Base-by-base conservation (phyloP, 2,888 invertebrate species). In the Perizoma flavofasciatum region DNA sequence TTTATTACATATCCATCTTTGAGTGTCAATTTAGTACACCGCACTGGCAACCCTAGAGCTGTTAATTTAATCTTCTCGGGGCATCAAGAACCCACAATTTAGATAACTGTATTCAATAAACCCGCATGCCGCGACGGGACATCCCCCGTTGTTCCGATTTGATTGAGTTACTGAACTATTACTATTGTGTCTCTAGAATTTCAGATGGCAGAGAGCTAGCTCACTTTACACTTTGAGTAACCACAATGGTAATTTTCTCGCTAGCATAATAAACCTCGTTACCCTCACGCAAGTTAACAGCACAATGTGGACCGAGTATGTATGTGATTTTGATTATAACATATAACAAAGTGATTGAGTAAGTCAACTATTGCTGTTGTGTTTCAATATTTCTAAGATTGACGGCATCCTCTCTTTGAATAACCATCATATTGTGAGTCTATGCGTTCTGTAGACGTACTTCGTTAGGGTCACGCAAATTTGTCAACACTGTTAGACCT, bases 41-140 rank as follows among this genome's bases (percentile, higher is more conserved):
- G 33, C 11, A 53, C 50, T 45, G 53, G 22, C 59, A 59, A 51
- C 49, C 49, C 51, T 58, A 22, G 35, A 58, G 62, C 62, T 58
- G 85, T 86, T 88, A 88, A 86, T 89, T 85, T 85, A 86, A 88
- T 89, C 86, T 87, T 86, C 84, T 76, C 74, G 78, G 80, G 79
- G 74, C 85, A 88, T 87, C 84, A 83, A 83, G 83, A 81, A 79
- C 81, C 82, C 81, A 79, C 84, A 85, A 86, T 86, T 85, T 85
- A 86, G 86, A 88, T 89, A 85, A 86, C 86, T 81, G 81, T 86
- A 88, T 88, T 88, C 84, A 88, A 88, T 88, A 86, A 85, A 75
- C 83, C 82, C 82, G 82, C 78, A 83, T 78, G 74, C 77, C 82
- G 81, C 79, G 81, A 68, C 78, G 77, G 77, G 76, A 73, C 78